Evolutionary conservation across 2,888 invertebrate species (phyloP).

Genomic region (Piscicola geometra): DNA sequence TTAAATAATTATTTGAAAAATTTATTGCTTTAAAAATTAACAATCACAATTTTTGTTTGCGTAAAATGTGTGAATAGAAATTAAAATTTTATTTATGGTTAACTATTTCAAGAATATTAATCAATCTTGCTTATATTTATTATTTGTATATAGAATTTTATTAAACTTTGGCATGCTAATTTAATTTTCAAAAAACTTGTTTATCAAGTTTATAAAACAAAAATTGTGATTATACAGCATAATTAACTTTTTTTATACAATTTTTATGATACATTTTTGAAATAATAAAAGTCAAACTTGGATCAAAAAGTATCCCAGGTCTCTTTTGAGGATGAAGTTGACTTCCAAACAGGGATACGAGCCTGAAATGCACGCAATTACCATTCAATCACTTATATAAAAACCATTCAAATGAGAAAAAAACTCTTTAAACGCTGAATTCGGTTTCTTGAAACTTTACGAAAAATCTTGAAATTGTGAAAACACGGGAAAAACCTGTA

Average conservation of each 20-base stretch:
- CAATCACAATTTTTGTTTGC: no score
- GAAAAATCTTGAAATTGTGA: neutral
- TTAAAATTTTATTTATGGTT: neutral
- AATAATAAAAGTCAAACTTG: slow-evolving; percentile 19
- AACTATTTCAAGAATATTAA: neutral
- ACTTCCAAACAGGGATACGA: slow-evolving; percentile 37
- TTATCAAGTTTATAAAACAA: no score
- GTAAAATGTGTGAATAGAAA: neutral
- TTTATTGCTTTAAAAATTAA: no score
- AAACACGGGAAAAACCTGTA: slow-evolving; percentile 14
- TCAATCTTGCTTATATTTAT: neutral
- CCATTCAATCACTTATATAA: no score
- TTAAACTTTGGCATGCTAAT: no score
- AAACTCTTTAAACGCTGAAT: no score
- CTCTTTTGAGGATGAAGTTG: slow-evolving; percentile 33
- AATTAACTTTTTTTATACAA: no score
- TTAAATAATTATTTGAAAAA: no score
- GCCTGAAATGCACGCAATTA: slow-evolving; percentile 29
- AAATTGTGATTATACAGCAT: no score
- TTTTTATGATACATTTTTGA: no score
- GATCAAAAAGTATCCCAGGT: slow-evolving; percentile 38
- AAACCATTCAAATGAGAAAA: neutral
- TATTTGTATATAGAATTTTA: no score
- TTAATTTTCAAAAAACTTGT: no score
- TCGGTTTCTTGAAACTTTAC: neutral